These are phyloP conservation scores for Discoglossus pictus DNA, from an alignment of 2,797 vertebrate genomes.

Conservation along the genomic window DNA sequence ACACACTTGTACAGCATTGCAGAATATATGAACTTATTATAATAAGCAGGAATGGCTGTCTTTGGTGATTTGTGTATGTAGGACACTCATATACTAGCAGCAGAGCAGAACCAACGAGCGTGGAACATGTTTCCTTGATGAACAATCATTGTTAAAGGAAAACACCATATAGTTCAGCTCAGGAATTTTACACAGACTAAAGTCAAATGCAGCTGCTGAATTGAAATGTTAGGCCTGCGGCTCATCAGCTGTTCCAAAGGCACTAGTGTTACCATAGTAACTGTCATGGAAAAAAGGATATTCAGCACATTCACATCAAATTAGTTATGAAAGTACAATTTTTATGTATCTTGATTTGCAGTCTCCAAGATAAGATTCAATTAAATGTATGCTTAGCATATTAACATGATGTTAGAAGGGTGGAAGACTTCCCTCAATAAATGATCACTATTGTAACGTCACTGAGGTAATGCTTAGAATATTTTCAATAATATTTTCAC, in stretches of 20 bases:
- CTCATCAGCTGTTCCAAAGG: conserved; percentile 45
- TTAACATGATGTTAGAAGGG: too few species aligned
- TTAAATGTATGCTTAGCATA: too few species aligned
- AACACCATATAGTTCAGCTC: conserved; percentile 49
- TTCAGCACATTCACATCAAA: conserved; percentile 36
- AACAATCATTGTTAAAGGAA: conserved; percentile 43
- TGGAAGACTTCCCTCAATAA: too few species aligned
- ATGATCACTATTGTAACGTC: too few species aligned
- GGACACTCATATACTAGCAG: conserved; percentile 18
- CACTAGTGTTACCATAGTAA: conserved; percentile 47
- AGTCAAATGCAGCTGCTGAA: conserved; percentile 50
- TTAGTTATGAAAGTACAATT: conserved; percentile 24
- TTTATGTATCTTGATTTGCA: conserved; percentile 4
- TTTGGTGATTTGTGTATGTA: too few species aligned
- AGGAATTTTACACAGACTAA: conserved; percentile 48
- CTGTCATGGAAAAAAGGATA: conserved; percentile 37
- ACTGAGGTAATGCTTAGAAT: too few species aligned
- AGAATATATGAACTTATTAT: too few species aligned
- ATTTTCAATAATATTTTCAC: too few species aligned
- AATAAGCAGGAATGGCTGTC: too few species aligned
- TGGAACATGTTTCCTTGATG: conserved; percentile 52
- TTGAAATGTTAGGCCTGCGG: conserved; percentile 48
- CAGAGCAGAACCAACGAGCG: conserved; percentile 49
- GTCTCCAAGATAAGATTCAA: not conserved
- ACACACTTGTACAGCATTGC: too few species aligned